A percentile compares a stretch with the other conserved stretches of the same genome.
Evolutionary conservation across 2,888 invertebrate species (phyloP).

Genomic region (Cloeon dipterum): DNA sequence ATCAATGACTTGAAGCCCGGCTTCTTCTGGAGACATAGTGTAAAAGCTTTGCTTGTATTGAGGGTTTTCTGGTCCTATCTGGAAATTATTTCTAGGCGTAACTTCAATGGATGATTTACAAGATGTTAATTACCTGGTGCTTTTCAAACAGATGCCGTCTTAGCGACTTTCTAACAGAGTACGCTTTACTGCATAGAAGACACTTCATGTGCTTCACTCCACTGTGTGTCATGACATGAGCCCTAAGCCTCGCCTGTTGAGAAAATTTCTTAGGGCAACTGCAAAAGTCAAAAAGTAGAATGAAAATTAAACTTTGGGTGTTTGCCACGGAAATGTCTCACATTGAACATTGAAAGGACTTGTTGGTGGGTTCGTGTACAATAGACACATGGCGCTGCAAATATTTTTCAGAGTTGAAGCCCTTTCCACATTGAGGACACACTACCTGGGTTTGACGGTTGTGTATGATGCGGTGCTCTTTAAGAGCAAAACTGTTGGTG

Average conservation of each 20-base stretch:
- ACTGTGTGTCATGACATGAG: conserved; percentile 27
- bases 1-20: conserved; percentile 10
- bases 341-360: conserved; percentile 23
- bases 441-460: conserved; percentile 18
- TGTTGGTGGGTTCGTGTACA: conserved; percentile 19
- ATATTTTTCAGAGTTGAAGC: conserved; percentile 25
- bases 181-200: conserved; percentile 24
- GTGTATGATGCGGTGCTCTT: conserved; percentile 28
- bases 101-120: too few species aligned
- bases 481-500: conserved; percentile 26
- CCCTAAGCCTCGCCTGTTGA: conserved; percentile 9
- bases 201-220: conserved; percentile 24
- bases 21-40: conserved; percentile 10
- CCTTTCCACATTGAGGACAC: conserved; percentile 27
- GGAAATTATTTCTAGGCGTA: not conserved
- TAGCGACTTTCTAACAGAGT: conserved; percentile 23
- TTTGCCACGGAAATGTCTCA: too few species aligned
- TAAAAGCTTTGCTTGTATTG: conserved; percentile 6
- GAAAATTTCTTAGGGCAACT: conserved; percentile 10
- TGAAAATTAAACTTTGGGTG: conserved; percentile 1
- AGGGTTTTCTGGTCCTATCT: conserved; percentile 5
- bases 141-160: conserved; percentile 23
- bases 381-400: conserved; percentile 27
- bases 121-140: conserved; percentile 13
- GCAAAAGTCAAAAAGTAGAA: conserved; percentile 6